Evolutionary conservation across 2,888 invertebrate species (phyloP).

Genomic region (Sesamia inferens): DNA sequence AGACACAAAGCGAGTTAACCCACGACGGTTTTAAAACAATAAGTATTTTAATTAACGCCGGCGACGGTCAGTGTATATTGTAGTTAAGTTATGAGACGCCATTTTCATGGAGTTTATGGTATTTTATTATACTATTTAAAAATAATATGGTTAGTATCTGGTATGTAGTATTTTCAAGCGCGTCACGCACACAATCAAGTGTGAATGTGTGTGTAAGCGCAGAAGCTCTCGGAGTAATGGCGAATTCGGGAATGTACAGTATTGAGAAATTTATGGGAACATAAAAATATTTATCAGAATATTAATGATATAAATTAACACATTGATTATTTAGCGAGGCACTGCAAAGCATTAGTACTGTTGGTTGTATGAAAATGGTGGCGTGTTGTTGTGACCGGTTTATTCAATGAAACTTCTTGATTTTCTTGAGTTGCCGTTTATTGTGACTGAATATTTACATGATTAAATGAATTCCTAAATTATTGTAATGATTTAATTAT

Average conservation of each 20-base stretch:
- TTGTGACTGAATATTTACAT: too few species aligned
- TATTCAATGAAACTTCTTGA: too few species aligned
- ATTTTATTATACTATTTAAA: slow-evolving; percentile 4
- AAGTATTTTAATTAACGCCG: slow-evolving; percentile 73
- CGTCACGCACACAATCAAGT: not conserved
- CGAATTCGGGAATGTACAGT: not conserved
- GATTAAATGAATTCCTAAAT: too few species aligned
- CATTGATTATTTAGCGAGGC: too few species aligned
- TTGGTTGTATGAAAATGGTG: too few species aligned
- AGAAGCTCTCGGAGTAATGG: not conserved
- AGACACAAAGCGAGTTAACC: slow-evolving; percentile 70
- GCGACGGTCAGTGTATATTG: slow-evolving; percentile 47
- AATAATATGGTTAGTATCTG: not conserved
- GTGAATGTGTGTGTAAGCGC: not conserved
- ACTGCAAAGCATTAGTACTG: too few species aligned
- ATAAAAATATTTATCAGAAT: too few species aligned
- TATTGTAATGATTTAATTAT: too few species aligned
- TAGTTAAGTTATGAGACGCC: slow-evolving; percentile 17
- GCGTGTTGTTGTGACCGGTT: too few species aligned
- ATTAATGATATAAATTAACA: too few species aligned
- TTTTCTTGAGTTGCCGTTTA: too few species aligned
- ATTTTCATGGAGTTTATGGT: slow-evolving; percentile 45
- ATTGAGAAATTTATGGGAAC: too few species aligned
- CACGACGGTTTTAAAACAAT: slow-evolving; percentile 70
- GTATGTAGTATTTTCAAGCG: not conserved